Evolutionary conservation across 2,113 vertebrate genomes (phyloP).

Genomic region (Chelonoidis abingdonii): DNA sequence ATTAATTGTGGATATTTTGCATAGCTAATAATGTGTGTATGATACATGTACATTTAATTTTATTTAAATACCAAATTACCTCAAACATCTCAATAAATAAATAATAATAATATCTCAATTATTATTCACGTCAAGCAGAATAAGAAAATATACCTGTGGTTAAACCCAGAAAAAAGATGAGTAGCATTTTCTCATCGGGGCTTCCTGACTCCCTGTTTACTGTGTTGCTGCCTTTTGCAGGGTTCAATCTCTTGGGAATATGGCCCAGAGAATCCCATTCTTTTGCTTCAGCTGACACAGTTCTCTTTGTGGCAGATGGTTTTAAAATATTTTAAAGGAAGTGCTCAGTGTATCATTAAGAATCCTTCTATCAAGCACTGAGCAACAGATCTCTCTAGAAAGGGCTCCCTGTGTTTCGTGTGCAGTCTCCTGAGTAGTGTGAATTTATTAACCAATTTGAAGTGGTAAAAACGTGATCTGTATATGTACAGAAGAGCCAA

Average conservation of each 20-base stretch:
- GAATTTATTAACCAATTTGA: conserved; percentile 76
- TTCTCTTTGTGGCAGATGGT: conserved; percentile 40
- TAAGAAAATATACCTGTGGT: not conserved
- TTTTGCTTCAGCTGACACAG: not conserved
- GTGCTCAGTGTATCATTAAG: not conserved
- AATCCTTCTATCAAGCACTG: conserved; percentile 15
- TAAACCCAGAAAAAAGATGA: not conserved
- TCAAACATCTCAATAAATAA: not conserved
- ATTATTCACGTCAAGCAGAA: not conserved
- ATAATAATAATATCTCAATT: not conserved
- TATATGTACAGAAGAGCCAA: conserved; percentile 63
- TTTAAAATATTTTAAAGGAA: conserved; percentile 40
- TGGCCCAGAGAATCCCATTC: not conserved
- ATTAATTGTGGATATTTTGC: not conserved
- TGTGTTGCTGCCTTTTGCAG: not conserved
- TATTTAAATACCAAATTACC: not conserved
- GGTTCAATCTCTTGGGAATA: not conserved
- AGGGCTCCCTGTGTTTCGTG: conserved; percentile 27
- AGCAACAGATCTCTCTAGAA: conserved; percentile 43
- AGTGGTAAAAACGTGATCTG: conserved; percentile 62
- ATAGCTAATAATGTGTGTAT: not conserved
- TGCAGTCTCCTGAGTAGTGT: conserved; percentile 54
- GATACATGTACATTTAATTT: not conserved
- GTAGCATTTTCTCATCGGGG: not conserved
- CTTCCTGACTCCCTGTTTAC: conserved; percentile 31